Evolutionary conservation across 1,140 invertebrate genomes (phyloP).

Genomic region (Hylyphantes graminicola): DNA sequence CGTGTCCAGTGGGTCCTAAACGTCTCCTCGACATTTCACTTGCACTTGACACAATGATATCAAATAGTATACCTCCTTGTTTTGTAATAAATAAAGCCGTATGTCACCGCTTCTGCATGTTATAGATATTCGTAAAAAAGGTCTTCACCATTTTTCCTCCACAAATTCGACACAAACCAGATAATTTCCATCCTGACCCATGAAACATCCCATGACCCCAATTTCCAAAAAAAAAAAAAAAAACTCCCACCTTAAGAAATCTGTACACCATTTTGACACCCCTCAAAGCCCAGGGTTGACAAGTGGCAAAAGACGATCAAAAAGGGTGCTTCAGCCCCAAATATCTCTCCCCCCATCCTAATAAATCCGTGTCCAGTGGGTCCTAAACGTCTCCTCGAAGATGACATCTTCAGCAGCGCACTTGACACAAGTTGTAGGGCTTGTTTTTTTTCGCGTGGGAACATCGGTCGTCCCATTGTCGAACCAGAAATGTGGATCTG

Average conservation of each 20-base stretch:
- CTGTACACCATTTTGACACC: slow-evolving; percentile 12
- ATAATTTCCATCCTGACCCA: too few relatives aligned
- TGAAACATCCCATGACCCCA: too few relatives aligned
- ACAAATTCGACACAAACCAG: too few relatives aligned
- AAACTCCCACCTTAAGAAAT: background rate
- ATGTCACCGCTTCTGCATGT: too few relatives aligned
- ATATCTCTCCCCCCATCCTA: background rate
- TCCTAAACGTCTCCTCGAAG: slow-evolving; percentile 40
- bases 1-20: slow-evolving; percentile 54
- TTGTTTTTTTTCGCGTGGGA: slow-evolving; percentile 54
- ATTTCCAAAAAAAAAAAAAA: background rate
- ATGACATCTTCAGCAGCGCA: slow-evolving; percentile 3
- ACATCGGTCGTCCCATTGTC: slow-evolving; percentile 31
- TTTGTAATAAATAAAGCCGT: too few relatives aligned
- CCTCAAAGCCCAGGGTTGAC: background rate
- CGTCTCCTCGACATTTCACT: slow-evolving; percentile 35
- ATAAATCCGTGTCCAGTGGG: slow-evolving; percentile 56
- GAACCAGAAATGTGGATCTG: slow-evolving; percentile 22
- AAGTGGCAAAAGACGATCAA: slow-evolving; percentile 31
- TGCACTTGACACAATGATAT: slow-evolving; percentile 21
- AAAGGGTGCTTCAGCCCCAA: background rate
- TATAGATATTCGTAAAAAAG: too few relatives aligned
- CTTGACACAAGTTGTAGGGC: background rate
- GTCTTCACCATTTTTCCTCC: too few relatives aligned
- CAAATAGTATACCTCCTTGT: too few relatives aligned